Base-by-base conservation (phyloP, 2,797 vertebrate species). In the Oryzias sinensis region DNA sequence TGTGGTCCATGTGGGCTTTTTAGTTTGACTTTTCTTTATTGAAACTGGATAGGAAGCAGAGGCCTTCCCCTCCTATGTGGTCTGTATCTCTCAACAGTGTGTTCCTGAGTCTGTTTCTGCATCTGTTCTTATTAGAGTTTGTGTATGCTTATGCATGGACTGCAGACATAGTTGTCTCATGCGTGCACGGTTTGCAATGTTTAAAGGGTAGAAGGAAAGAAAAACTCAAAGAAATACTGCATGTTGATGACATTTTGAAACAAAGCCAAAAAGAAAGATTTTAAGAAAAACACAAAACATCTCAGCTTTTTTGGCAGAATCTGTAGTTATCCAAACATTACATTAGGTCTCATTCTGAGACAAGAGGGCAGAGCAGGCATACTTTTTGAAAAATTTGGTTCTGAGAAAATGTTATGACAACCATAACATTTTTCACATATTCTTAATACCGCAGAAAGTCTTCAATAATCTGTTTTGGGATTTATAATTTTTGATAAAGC, bases 371-470 rank as follows among this genome's bases (percentile, higher is more conserved):
- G 69, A 77, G 55, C 48, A 60, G 60, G 59, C 65, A 75, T 82
- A 63, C 27, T 57, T 82, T 65, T 68, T 68, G 5, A 15, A 22
- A 72, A 76, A 81, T 43, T 64, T 74, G 70, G 72, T 60, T 18
- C 42, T 63, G 43, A 51, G 48, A 57, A 81, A 86, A 88, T 83
- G 74, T 87, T 85, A 65, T 82, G 86, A 87, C 77, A 86, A 22
- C 22, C 4, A 0, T 27, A 43, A 53, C 46, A 69, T 84, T 74
- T 84, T 74, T 79, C 62, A 69, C 69, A 73, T 79, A 61, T 72
- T 84, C 74, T 62, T 68, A 72, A 81, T 63, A 62, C 78, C 43
- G 2, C 60, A 62, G 57, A 64, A 68, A 65, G 41, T 55, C 65
- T 65, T 69, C 62, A 78, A 78, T 74, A 59, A 74, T 78, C 53